These are phyloP conservation scores for Microcebus jonahi DNA, from an alignment of 2,113 vertebrate species.

Conservation along the genomic window DNA sequence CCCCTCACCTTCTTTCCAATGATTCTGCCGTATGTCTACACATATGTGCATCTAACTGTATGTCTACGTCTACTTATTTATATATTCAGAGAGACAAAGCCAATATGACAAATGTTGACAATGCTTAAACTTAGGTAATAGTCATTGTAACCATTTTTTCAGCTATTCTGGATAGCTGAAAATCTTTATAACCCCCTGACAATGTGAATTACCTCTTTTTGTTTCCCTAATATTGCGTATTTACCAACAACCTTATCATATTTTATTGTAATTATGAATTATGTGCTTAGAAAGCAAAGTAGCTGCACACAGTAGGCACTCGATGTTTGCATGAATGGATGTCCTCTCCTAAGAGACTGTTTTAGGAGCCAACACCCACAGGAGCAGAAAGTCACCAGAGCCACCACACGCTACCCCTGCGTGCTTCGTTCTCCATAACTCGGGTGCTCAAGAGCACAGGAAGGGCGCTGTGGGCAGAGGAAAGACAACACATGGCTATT, in stretches of 20 bases:
- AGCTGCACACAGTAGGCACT: background rate
- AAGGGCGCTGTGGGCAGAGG: rapidly evolving
- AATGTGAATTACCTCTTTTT: slow-evolving; percentile 1
- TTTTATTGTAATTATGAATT: background rate
- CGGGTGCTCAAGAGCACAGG: rapidly evolving
- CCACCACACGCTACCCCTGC: background rate
- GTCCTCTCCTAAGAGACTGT: background rate
- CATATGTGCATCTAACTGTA: too few relatives aligned
- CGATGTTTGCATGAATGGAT: background rate
- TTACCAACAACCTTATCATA: background rate
- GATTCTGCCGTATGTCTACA: background rate
- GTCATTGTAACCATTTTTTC: background rate
- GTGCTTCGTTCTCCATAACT: background rate
- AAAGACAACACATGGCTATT: background rate
- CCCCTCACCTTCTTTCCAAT: background rate
- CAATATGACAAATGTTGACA: background rate
- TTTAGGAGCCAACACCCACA: background rate
- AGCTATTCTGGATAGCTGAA: background rate
- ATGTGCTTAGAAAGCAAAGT: background rate
- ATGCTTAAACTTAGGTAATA: background rate
- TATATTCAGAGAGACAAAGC: background rate
- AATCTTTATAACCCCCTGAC: background rate
- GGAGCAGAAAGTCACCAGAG: background rate
- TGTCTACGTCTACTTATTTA: background rate
- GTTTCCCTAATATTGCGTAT: background rate